Base-by-base conservation (phyloP, 2,888 invertebrate species). In the Entomobrya multifasciata region DNA sequence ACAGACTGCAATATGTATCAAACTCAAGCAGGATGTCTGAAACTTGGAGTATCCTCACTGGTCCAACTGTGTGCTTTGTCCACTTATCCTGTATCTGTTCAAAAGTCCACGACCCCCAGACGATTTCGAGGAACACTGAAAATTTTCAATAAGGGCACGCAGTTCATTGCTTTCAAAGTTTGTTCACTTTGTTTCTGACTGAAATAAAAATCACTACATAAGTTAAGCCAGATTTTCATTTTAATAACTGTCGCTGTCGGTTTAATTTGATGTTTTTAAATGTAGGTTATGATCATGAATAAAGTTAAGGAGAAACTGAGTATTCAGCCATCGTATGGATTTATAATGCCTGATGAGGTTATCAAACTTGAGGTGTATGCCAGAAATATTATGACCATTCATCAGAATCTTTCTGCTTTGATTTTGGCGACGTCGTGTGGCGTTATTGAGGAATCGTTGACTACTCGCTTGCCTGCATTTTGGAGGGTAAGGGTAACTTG, bases 371-470 rank as follows among this genome's bases (percentile, higher is more conserved):
- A 67, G 0, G 44, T 67, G 5, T 4, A 11, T 44, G 41, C 17
- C 3, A 65, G 30, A 36, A 36, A 41, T 41, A n/a, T 6, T 57
- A 15, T 27, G n/a, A 27, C 27, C 27, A 47, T n/a, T n/a, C n/a
- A n/a, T 20, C 17, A 60, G 44, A 10, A 25, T 4, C 57, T 57
- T 2, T 57, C 44, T 8, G 13, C 65, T 20, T 4, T 79, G 22
- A 49, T 79, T 36, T 20, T 79, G 8, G 79, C 65, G 10, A 65
- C 79, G n/a, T 10, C 49, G 0, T 79, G 79, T n/a, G 17, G 1
- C 27, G 30, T 65, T 47, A 30, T 65, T 17, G 52, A 49, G 11
- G 47, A 4, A 17, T n/a, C 15, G 3, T 4, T 15, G 44, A 1
- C 70, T 27, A 36, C 41, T 8, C 15, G 30, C 25, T 57, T 76